Base-by-base conservation (phyloP, 2,113 vertebrate species). In the Ammodramus savannarum region DNA sequence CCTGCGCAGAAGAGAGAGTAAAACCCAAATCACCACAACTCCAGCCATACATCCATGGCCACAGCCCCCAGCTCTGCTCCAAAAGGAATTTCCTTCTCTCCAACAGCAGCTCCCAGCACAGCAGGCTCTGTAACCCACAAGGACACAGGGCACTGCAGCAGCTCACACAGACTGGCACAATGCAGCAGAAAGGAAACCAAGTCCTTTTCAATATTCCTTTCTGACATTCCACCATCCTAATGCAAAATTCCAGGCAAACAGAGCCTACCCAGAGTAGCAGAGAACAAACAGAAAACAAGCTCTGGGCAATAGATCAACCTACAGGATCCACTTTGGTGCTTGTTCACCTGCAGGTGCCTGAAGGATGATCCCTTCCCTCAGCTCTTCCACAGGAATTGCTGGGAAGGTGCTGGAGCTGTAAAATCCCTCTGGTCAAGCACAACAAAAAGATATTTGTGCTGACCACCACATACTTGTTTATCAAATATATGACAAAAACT, bases 201-300 rank as follows among this genome's bases (percentile, higher is more conserved):
- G 7, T 46, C 23, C 55, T 57, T 68, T 80, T 51, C 62, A 77
- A 51, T 46, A 36, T 16, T 90, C 17, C 34, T 83, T 85, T 91
- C 51, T 91, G 73, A 87, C 86, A 78, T 93, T 82, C 73, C 92
- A 89, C n/a, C 54, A 65, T 65, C 65, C 73, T 72, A 80, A 87
- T 25, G 41, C 43, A 62, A 62, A 94, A 75, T 54, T 89, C 25
- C 90, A 91, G 87, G 59, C 69, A 91, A 82, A 58, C 13, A 68
- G 11, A 91, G 51, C 55, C 61, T 31, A 71, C 68, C 19, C 87
- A 95, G 39, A 43, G 31, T 5, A 91, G 52, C 48, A 80, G 66
- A 9, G 49, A 44, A 61, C n/a, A 61, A 87, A 80, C 17, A 93
- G 46, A 72, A 65, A 93, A 72, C 34, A 65, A 81, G 67, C 34